Base-by-base conservation (phyloP, 2,888 invertebrate species). In the Pegoplata infirma region DNA sequence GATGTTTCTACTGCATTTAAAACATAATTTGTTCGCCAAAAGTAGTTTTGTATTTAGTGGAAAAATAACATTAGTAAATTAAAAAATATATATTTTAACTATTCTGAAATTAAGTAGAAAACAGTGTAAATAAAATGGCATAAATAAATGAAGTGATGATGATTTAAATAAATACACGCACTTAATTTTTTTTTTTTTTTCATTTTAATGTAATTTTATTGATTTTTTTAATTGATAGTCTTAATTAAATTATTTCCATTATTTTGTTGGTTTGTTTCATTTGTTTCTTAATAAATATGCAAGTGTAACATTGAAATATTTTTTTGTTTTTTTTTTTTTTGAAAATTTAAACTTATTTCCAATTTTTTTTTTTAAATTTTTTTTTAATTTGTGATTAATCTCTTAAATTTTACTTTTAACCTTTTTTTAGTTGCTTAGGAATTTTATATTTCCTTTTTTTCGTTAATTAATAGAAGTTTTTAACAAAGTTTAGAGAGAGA, bases 271-370 rank as follows among this genome's bases (percentile, higher is more conserved):
- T 49, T 68, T 49, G 40, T 23, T 49, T 73, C 17, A 61, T 74
- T 63, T 46, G 25, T 40, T 73, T 69, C 53, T 75, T 79, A 67
- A 67, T 61, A 78, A 78, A 49, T 79, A 79, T 63, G 75, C 75
- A 79, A 75, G 78, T 79, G 71, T 75, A 79, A 75, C 74, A 79
- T 71, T 79, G 51, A 75, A 75, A 67, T 75, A 49, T 67, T 77
- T 67, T n/a, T 44, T 53, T 47, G 51, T 55, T 53, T 61, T 61
- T 28, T 49, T 14, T 66, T 55, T 49, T 64, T 69, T 71, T 40
- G 16, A 10, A 44, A 7, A 28, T 53, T 28, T 61, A 49, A 32
- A 12, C 44, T 17, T 49, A 46, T 53, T 25, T n/a, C n/a, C n/a
- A n/a, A n/a, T n/a, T 28, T 17, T 58, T 23, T 28, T 44, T 49